Base-by-base conservation (phyloP, 2,888 invertebrate species). In the Elmis aenea region DNA sequence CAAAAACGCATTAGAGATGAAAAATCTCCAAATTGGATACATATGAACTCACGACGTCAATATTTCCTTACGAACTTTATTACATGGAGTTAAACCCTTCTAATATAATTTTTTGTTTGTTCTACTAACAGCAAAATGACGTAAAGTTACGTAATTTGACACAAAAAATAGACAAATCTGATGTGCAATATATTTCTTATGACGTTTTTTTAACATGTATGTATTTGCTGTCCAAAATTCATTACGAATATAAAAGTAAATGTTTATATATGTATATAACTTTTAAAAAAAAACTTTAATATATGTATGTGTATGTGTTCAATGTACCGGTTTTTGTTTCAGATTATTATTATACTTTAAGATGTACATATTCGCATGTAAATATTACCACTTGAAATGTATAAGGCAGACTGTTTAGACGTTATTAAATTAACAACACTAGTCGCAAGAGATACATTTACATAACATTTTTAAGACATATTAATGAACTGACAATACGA, bases 321-420 rank as follows among this genome's bases (percentile, higher is more conserved):
- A 52, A 43, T 57, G 57, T 57, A 52, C 51, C 48, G 50, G 47
- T 46, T 46, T 48, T 48, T 40, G 48, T 50, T 47, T 44, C 21
- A 6, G 8, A 6, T 28, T 42, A 40, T 20, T 30, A 31, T 37
- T 38, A 33, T 40, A 35, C 42, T 39, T 35, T 30, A 27, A 35
- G 23, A 26, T 42, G 24, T 38, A 26, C 39, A 39, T 46, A 38
- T 38, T 35, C 35, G 24, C 22, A 33, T 32, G 12, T 26, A 38
- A 24, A 31, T 34, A 20, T 34, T n/a, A 30, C 12, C 12, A 18
- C 15, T 12, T 21, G 16, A 42, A 31, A 27, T 25, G 31, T 38
- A 35, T 39, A 35, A 34, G 34, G 31, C 34, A 34, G 31, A 23
- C 14, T 16, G 8, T 33, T 25, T 13, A 10, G 18, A 5, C n/a